Percentiles rank a stretch among this genome's conserved stretches.
Evolutionary conservation across 92 coral and sea anemone species (phyloP).

Genomic region (Paramuricea clavata): DNA sequence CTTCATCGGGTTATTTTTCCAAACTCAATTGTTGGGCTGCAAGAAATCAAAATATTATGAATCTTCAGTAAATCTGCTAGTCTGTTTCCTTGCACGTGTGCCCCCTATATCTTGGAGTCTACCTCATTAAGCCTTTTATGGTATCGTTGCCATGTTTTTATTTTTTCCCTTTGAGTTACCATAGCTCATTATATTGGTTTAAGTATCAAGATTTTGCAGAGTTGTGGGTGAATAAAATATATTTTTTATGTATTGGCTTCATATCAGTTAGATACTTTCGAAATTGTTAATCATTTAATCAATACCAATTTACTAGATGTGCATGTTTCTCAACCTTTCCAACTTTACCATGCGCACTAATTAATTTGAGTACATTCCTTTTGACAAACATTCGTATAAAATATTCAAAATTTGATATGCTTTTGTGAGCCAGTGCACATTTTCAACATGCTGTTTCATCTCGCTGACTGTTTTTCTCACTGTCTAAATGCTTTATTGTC

Average conservation of each 20-base stretch:
- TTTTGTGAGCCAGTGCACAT: not conserved
- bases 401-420: not conserved
- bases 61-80: not conserved
- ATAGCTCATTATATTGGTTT: slow-evolving; percentile 6
- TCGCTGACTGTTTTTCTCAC: not conserved
- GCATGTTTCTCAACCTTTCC: no score
- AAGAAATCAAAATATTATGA: not conserved
- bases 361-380: no score
- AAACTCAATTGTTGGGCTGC: no score
- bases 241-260: not conserved
- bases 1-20: no score
- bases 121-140: slow-evolving; percentile 2
- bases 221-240: not conserved
- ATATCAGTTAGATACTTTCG: no score
- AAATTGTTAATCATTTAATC: no score
- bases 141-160: slow-evolving; percentile 1
- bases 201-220: not conserved
- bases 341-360: no score
- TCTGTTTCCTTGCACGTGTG: no score
- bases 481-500: not conserved
- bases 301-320: no score
- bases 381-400: not conserved
- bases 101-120: not conserved
- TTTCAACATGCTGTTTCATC: not conserved
- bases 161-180: not conserved